Base-by-base conservation (phyloP, 2,888 invertebrate genomes). In the Alloplasta piceator region DNA sequence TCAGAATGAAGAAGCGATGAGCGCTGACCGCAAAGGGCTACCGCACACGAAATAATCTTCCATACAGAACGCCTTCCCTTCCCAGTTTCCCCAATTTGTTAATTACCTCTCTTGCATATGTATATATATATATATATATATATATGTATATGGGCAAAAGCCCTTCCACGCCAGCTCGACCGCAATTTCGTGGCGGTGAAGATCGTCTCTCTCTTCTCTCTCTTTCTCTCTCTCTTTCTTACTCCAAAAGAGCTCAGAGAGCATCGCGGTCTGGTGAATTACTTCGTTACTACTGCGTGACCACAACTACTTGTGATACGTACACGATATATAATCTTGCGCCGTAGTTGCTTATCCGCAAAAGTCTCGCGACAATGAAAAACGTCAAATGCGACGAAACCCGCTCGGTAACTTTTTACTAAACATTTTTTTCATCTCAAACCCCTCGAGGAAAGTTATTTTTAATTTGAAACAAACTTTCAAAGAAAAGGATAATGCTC, bases 251-350 rank as follows among this genome's bases (percentile, higher is more conserved):
- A 50, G 67, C 52, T 46, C 58, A 75, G 78, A 76, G 64, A 70
- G 82, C 76, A 76, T 82, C 82, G 79, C 76, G 85, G 83, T 84
- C 81, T 74, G 78, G 80, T 73, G 74, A 80, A 84, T 84, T 82
- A 81, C 80, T 84, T 67, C 67, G 82, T 82, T 83, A 82, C 86
- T 83, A 86, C 85, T 84, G 85, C 82, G 80, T 46, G 77, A 84
- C 85, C 85, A 67, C 84, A 83, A 80, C 68, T 66, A 70, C 80
- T 72, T 77, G 67, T 55, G 52, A 72, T 72, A 77, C 68, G 64
- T 60, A 60, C 56, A 36, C 52, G 55, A 55, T 41, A 55, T 64
- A 26, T 61, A 48, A 72, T 61, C 26, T 61, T 60, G 14, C 46
- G 1, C 14, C 61, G 52, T 72, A 72, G 52, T 36, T 50, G 16